Conservation (phyloP, 1,140 invertebrate species). For the Vanessa atalanta region DNA sequence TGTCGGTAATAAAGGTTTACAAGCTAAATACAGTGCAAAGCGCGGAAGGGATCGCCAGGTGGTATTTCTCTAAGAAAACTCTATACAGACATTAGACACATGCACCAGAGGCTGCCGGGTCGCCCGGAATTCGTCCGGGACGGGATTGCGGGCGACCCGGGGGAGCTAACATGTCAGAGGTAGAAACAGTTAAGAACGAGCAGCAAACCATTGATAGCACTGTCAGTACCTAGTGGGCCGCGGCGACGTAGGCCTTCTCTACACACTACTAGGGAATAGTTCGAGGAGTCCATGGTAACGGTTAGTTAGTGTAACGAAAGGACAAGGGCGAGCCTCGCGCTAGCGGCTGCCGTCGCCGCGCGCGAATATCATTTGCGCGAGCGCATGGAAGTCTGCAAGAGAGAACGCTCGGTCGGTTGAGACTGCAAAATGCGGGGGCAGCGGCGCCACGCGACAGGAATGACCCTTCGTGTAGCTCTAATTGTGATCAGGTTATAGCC, state of each 20-base stretch:
- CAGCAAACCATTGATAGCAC: constrained; percentile 77
- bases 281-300: constrained; percentile 64
- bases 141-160: constrained; percentile 49
- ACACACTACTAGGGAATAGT: constrained; percentile 62
- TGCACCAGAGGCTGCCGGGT: constrained; percentile 53
- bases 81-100: constrained; percentile 69
- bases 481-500: too few relatives aligned
- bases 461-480: too few relatives aligned
- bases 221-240: constrained; percentile 51
- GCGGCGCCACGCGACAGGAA: constrained; percentile 5
- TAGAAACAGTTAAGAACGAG: constrained; percentile 75
- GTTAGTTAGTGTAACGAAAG: constrained; percentile 62
- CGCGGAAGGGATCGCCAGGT: constrained; percentile 56
- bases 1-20: constrained; percentile 30
- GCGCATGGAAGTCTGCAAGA: constrained; percentile 88
- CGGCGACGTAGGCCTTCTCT: constrained; percentile 55
- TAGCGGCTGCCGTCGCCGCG: constrained; percentile 82
- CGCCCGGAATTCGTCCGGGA: constrained; percentile 39
- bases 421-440: constrained; percentile 28
- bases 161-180: constrained; percentile 63
- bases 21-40: constrained; percentile 36
- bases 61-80: constrained; percentile 66
- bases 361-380: constrained; percentile 86
- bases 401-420: constrained; percentile 69
- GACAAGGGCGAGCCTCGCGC: constrained; percentile 57